Percentiles rank a stretch among this genome's conserved stretches.
Conservation (phyloP, 2,113 vertebrate genomes). For the Ondatra zibethicus region DNA sequence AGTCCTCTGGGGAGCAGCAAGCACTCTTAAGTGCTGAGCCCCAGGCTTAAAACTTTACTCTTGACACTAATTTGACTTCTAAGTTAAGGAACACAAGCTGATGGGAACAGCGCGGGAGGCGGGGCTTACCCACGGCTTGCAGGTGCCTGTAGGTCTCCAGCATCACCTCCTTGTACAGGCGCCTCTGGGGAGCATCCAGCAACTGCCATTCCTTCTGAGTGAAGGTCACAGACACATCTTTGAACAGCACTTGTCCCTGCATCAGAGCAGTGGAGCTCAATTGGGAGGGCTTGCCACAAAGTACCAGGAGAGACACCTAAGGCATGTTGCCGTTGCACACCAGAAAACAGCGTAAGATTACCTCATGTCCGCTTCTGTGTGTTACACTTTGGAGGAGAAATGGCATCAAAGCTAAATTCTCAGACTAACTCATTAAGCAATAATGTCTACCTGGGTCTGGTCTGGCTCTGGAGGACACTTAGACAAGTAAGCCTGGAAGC, state of each 20-base stretch:
- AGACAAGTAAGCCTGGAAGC: not conserved
- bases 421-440: not conserved
- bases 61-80: not conserved
- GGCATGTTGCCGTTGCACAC: not conserved
- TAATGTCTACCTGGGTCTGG: not conserved
- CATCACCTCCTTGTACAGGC: conserved; percentile 55
- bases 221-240: conserved; percentile 59
- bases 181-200: conserved; percentile 37
- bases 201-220: conserved; percentile 58
- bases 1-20: not conserved
- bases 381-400: not conserved
- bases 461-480: not conserved
- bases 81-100: not conserved
- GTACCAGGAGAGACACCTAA: accelerated
- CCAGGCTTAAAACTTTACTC: not conserved
- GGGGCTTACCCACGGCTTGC: conserved; percentile 37
- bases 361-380: not conserved
- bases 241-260: not conserved
- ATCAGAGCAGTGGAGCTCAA: not conserved
- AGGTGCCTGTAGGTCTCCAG: conserved; percentile 59
- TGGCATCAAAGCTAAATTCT: not conserved
- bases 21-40: not conserved
- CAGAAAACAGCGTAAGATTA: not conserved
- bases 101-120: accelerated
- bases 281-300: not conserved